These are phyloP conservation scores for Bos indicus DNA, from an alignment of 2,113 vertebrate species.

Conservation along the genomic window DNA sequence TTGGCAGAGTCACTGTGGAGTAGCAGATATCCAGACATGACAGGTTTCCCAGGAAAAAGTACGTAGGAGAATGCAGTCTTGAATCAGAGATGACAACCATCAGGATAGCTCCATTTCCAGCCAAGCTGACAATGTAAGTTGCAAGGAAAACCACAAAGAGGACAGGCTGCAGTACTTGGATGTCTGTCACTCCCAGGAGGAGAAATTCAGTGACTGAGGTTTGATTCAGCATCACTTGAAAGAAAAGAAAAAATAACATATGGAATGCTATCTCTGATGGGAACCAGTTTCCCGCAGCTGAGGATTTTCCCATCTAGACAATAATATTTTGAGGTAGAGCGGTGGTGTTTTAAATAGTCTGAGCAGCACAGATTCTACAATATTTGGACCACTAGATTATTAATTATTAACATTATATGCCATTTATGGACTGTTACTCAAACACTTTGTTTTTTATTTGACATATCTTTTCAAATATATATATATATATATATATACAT, in stretches of 20 bases:
- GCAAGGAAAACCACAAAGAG: conserved; percentile 36
- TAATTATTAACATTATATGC: not conserved
- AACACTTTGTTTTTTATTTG: not conserved
- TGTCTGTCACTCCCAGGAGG: conserved; percentile 41
- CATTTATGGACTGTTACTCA: not conserved
- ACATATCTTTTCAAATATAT: not conserved
- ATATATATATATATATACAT: too few species aligned
- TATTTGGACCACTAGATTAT: not conserved
- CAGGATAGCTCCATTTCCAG: conserved; percentile 37
- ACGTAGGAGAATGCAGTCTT: conserved; percentile 52
- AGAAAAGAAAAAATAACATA: not conserved
- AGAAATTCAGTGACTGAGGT: conserved; percentile 39
- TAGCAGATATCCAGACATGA: conserved; percentile 57
- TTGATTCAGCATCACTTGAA: conserved; percentile 41
- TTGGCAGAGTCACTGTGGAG: conserved; percentile 40
- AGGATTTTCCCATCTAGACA: not conserved
- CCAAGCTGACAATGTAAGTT: not conserved
- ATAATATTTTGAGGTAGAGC: not conserved
- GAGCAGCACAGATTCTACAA: not conserved
- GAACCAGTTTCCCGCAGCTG: not conserved
- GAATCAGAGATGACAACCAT: not conserved
- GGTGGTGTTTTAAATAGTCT: not conserved
- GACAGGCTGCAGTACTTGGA: not conserved
- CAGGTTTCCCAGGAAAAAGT: conserved; percentile 62
- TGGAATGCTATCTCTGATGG: not conserved